Evolutionary conservation across 1,140 invertebrate species (phyloP).

Genomic region (Cataglyphis hispanica): DNA sequence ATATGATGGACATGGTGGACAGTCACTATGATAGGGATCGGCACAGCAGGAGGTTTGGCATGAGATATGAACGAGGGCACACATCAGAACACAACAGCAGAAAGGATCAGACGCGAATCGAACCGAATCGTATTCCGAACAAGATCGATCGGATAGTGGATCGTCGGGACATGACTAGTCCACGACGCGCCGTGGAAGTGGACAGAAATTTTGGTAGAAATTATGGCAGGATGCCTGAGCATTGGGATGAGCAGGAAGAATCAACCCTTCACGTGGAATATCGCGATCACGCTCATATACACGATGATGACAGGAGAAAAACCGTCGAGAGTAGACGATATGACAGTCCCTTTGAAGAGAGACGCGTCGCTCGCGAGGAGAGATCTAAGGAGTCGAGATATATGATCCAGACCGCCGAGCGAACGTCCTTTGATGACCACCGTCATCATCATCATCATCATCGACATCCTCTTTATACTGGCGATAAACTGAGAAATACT

Average conservation of each 20-base stretch:
- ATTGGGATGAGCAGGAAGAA: slow-evolving; percentile 84
- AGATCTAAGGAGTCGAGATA: slow-evolving; percentile 79
- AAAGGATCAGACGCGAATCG: slow-evolving; percentile 78
- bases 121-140: slow-evolving; percentile 52
- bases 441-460: slow-evolving; percentile 81
- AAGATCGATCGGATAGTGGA: slow-evolving; percentile 80
- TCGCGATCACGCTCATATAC: slow-evolving; percentile 78
- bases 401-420: slow-evolving; percentile 74
- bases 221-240: slow-evolving; percentile 80
- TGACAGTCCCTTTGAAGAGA: slow-evolving; percentile 82
- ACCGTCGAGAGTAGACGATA: slow-evolving; percentile 80
- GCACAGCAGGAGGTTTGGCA: slow-evolving; percentile 78
- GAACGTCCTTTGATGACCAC: slow-evolving; percentile 82
- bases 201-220: slow-evolving; percentile 82
- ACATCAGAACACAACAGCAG: slow-evolving; percentile 75
- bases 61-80: slow-evolving; percentile 78
- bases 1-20: slow-evolving; percentile 72
- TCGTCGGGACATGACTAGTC: slow-evolving; percentile 77
- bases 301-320: slow-evolving; percentile 83
- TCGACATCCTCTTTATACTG: slow-evolving; percentile 81
- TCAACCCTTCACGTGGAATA: slow-evolving; percentile 78
- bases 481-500: slow-evolving; percentile 78
- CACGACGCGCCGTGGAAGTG: slow-evolving; percentile 77
- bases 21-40: slow-evolving; percentile 80
- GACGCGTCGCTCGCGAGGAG: slow-evolving; percentile 80